Evolutionary conservation across 1,140 invertebrate species (phyloP), one percentile per base, ranked within the genome.

Genomic region (Rhagoletis zephyria): DNA sequence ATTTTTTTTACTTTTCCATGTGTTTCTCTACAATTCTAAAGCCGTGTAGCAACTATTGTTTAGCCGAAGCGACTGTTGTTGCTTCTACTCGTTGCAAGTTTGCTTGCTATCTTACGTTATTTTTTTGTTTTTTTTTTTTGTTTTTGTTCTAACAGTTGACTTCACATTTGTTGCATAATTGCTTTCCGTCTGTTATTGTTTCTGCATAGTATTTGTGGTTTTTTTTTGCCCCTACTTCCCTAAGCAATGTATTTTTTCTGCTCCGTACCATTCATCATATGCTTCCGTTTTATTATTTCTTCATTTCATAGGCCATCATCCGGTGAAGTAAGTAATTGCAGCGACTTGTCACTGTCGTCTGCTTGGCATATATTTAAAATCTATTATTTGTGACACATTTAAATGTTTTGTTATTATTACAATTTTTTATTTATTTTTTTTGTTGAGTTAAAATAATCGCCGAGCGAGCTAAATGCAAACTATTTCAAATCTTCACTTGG

Each of bases 161-260:
- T 74, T 74, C 67, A 74, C 67, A 74, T 74, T 74, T 74, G 89
- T 40, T 88, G 51, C 63, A 87, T 77, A 85, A 86, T 87, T 67
- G 89, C 87, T 63, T 65, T 63, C 40, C 74, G 45, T 30, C 30
- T 30, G 30, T 30, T 30, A 30, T 30, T 30, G 30, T 30, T 30
- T 30, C 30, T 30, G 30, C 30, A 30, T 30, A 30, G 30, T 30
- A 30, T 30, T 30, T 30, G 30, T 30, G 30, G 30, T 30, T 30
- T 30, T 30, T 30, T 30, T 30, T 30, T 30, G 30, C 30, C 30
- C 30, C 30, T 30, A 30, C 30, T 30, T 30, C 30, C 30, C 30
- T 30, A 30, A 30, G 30, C 30, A 30, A 30, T 30, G 30, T 30
- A 30, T 30, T 30, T 30, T 30, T 90, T 89, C 88, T 91, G 90